Evolutionary conservation across 2,797 vertebrate genomes (phyloP).

Genomic region (Sorex maritimensis): DNA sequence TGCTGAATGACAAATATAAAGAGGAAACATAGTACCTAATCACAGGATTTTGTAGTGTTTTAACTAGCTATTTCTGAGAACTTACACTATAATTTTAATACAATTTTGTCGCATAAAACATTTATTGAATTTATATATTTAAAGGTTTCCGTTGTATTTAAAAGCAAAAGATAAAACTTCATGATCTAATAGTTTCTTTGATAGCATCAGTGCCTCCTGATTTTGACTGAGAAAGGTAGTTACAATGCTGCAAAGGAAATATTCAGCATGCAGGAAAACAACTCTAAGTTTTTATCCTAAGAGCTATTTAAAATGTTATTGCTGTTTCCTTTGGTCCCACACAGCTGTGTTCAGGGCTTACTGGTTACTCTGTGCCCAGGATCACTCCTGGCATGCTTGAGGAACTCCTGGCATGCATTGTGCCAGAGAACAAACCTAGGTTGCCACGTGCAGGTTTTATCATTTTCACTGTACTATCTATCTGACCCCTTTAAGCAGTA

Average conservation of each 20-base stretch:
- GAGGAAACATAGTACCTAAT: not conserved
- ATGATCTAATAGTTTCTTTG: not conserved
- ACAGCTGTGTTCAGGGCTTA: too few relatives aligned
- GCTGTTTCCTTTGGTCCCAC: too few relatives aligned
- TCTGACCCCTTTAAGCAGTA: too few relatives aligned
- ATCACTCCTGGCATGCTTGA: too few relatives aligned
- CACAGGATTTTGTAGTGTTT: slow-evolving; percentile 17
- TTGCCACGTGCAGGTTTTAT: too few relatives aligned
- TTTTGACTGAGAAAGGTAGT: not conserved
- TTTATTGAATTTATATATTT: not conserved
- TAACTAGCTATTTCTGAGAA: not conserved
- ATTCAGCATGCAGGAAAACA: not conserved
- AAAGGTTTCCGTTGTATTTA: not conserved
- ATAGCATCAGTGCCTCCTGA: not conserved
- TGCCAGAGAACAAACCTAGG: too few relatives aligned
- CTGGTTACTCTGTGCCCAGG: too few relatives aligned
- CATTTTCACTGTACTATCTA: too few relatives aligned
- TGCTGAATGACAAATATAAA: slow-evolving; percentile 23
- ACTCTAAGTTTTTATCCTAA: not conserved
- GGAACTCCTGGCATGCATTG: too few relatives aligned
- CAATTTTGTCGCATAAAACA: not conserved
- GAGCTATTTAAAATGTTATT: not conserved
- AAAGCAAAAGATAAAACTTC: not conserved
- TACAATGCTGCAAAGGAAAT: not conserved
- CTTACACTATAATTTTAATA: not conserved